Base-by-base conservation (phyloP, 2,113 vertebrate species). In the Phalacrocorax aristotelis region DNA sequence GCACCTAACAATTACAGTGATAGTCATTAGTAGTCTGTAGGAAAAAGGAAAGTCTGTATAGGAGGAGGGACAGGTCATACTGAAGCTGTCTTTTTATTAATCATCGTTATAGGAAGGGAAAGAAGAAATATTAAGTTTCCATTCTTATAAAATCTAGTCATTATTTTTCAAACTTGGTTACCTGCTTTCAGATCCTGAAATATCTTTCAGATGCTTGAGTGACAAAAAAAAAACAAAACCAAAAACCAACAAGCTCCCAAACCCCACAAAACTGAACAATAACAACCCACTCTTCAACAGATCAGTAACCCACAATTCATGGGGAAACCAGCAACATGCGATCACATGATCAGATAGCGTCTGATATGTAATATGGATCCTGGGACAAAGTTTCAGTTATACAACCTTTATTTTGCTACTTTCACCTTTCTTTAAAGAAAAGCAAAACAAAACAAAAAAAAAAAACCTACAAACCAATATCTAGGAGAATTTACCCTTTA, bases 51-150 rank as follows among this genome's bases (percentile, higher is more conserved):
- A 57, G 34, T 0, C 8, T 51, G 52, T 29, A 70, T 11, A 83
- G 90, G 92, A 94, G 82, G 82, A 58, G 88, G 87, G 62, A 91
- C 75, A 92, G 92, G 75, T 95, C 84, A 87, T 19, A 66, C 26
- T 27, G 51, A 93, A 90, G 89, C 57, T 94, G 49, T 34, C 87
- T 87, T 84, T 92, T 90, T 93, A 95, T 92, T 95, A 89, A 94
- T 82, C 94, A 97, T 89, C 81, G 48, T 85, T 91, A 93, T 20
- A 91, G 51, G 49, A 46, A 76, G 70, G 77, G 34, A 79, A 87
- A 65, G 36, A 68, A 95, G 83, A 81, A 92, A 70, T 44, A 87
- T 23, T 62, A 61, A n/a, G 5, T 58, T 83, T 89, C 74, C 6
- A 0, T 77, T 74, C 58, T 38, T 74, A 72, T 25, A 62, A 74